Base-by-base conservation (phyloP, 2,113 vertebrate species). In the Motacilla tschutschensis region DNA sequence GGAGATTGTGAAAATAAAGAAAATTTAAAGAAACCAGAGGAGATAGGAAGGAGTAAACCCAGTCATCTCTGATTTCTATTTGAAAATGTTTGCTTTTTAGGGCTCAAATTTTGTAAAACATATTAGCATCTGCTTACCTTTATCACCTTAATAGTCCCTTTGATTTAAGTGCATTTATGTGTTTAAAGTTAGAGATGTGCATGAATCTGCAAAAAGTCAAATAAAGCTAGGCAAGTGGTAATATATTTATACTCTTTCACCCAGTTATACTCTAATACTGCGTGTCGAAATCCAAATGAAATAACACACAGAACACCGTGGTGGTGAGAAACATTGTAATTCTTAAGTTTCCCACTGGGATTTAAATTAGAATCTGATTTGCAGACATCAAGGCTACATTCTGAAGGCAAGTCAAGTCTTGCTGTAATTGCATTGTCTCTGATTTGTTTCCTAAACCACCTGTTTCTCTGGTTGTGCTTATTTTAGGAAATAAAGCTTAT, bases 351-450 rank as follows among this genome's bases (percentile, higher is more conserved):
- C 71, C 53, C 40, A 73, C 43, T 63, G 76, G 35, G 73, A 31
- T 82, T 86, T 54, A 65, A 93, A 77, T 90, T 88, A 82, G 48
- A 87, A 78, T 88, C 44, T 86, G 36, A 79, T 90, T 90, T 87
- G 55, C n/a, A 91, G 78, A 73, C 48, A 79, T 66, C 74, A 48
- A 72, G 29, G 67, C 83, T 55, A 16, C 25, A 55, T 55, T 93
- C 31, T 51, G 75, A 60, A 85, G 73, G 83, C 80, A 89, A 88
- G 84, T 77, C 57, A 55, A 67, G 48, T 41, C 84, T 85, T 88
- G 64, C 16, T 77, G 33, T 60, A 80, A 82, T 79, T 87, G 54
- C 36, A 44, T 18, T 76, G 43, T 40, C 59, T 73, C 43, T 12
- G 33, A 41, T 94, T 83, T 94, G 41, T 89, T 94, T 91, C 47